Evolutionary conservation across 2,888 invertebrate species (phyloP).

Genomic region (Diaperis boleti): DNA sequence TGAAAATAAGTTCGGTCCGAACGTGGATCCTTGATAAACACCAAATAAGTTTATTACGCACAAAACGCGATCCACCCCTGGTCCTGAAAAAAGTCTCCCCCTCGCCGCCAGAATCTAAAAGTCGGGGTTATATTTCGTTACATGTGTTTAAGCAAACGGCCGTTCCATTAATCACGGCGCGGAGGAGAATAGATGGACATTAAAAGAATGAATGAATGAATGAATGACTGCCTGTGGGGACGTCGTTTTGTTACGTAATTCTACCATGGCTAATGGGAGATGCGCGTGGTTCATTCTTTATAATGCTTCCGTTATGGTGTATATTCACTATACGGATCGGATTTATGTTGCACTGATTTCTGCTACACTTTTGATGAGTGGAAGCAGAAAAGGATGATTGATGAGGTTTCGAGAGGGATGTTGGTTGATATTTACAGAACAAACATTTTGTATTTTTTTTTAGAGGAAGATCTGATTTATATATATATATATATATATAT

Average conservation of each 20-base stretch:
- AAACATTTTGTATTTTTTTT: slow-evolving; percentile 12
- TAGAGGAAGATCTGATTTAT: not conserved
- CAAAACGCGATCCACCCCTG: no score
- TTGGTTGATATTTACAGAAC: slow-evolving; percentile 15
- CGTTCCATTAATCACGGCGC: slow-evolving; percentile 43
- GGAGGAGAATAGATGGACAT: slow-evolving; percentile 42
- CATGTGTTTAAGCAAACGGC: slow-evolving; percentile 39
- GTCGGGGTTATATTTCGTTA: slow-evolving; percentile 32
- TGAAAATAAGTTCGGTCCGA: no score
- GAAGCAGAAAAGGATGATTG: slow-evolving; percentile 16
- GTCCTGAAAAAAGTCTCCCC: no score
- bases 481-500: no score
- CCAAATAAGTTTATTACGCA: no score
- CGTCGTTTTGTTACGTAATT: slow-evolving; percentile 43
- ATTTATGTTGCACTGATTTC: slow-evolving; percentile 27
- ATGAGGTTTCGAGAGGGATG: slow-evolving; percentile 17
- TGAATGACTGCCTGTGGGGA: slow-evolving; percentile 40
- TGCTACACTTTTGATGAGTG: slow-evolving; percentile 23
- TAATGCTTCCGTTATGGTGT: slow-evolving; percentile 42
- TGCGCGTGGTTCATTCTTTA: slow-evolving; percentile 43
- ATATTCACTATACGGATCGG: slow-evolving; percentile 30
- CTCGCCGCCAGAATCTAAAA: no score
- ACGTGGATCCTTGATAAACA: no score
- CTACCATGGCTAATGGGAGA: slow-evolving; percentile 42
- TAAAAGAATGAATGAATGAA: slow-evolving; percentile 45